Evolutionary conservation across 2,797 vertebrate genomes (phyloP), one percentile per base, ranked within the genome.

Genomic region (Tragopan temminckii): DNA sequence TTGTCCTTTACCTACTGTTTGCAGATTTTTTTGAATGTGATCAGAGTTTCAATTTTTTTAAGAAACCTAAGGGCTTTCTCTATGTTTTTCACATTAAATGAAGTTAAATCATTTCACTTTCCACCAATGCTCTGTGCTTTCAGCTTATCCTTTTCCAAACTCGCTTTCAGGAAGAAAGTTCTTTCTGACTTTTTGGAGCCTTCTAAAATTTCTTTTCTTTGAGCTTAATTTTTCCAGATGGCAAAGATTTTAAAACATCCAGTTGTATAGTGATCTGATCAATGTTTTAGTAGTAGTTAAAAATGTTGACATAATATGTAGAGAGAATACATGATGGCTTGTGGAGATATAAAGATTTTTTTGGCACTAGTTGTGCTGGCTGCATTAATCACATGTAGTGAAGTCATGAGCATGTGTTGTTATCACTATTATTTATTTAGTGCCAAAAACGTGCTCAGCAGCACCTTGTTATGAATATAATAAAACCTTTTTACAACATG

Each of bases 71-170:
- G 15, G 46, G 7, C 15, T 84, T 91, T 91, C 62, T 79, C 58
- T 84, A 7, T 85, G 77, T 40, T 94, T 96, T 94, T 94, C 67
- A 79, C 64, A 64, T 72, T 94, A 85, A 85, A 42, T 23, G 7
- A 62, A 36, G 27, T 35, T 57, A 88, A 91, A 80, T 83, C 0
- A 64, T 88, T 90, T 81, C 61, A 42, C 13, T 84, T 96, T 88
- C 77, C 64, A 74, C 70, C 69, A 63, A 53, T 36, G 57, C 1
- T 8, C 33, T 77, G 31, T 76, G 13, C 35, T 79, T 88, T 86
- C 43, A 85, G n/a, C 23, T 85, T 67, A 43, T 38, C 48, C 38
- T 72, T 91, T 89, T 83, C 69, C 68, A 86, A 52, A 3, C 23
- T 52, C 16, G 57, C 55, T 84, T 84, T 95, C 36, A 74, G 67